A percentile compares a stretch with the other conserved stretches of the same genome.
Conservation (phyloP, 2,113 vertebrate genomes). For the Microtus oregoni region DNA sequence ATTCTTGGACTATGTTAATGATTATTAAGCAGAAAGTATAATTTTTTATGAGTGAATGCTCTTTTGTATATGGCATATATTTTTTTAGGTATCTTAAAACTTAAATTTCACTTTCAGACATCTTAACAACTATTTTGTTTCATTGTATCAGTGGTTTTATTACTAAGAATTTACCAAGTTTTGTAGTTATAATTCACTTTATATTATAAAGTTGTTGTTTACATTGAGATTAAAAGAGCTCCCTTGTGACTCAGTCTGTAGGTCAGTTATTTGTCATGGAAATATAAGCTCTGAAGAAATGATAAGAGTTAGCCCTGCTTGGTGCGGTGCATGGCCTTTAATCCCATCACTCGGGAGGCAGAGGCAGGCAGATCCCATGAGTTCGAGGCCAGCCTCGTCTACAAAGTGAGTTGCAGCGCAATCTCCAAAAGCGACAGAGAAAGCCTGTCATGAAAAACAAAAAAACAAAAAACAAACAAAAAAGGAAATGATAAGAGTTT, state of each 20-base stretch:
- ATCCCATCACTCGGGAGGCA: too few relatives aligned
- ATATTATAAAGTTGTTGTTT: slow-evolving; percentile 22
- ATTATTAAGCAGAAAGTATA: slow-evolving; percentile 25
- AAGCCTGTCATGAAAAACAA: too few relatives aligned
- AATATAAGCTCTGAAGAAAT: slow-evolving; percentile 37
- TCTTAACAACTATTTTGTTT: slow-evolving; percentile 48
- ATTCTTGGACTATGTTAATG: slow-evolving; percentile 3
- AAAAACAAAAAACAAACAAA: too few relatives aligned
- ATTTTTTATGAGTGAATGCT: slow-evolving; percentile 8
- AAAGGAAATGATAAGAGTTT: neutral
- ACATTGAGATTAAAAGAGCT: neutral
- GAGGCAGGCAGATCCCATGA: too few relatives aligned
- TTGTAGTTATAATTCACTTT: slow-evolving; percentile 15
- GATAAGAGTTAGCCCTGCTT: neutral
- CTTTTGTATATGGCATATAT: slow-evolving; percentile 21
- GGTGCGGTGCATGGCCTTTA: too few relatives aligned
- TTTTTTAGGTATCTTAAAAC: slow-evolving; percentile 48
- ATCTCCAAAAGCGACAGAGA: too few relatives aligned
- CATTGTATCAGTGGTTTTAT: slow-evolving; percentile 41
- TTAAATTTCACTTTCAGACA: neutral
- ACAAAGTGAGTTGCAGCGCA: too few relatives aligned
- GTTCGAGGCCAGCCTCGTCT: too few relatives aligned
- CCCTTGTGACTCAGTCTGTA: neutral
- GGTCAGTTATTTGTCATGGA: slow-evolving; percentile 11
- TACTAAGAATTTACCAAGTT: neutral